Evolutionary conservation across 2,113 vertebrate species (phyloP).

Genomic region (Petrocephalus zakoni): DNA sequence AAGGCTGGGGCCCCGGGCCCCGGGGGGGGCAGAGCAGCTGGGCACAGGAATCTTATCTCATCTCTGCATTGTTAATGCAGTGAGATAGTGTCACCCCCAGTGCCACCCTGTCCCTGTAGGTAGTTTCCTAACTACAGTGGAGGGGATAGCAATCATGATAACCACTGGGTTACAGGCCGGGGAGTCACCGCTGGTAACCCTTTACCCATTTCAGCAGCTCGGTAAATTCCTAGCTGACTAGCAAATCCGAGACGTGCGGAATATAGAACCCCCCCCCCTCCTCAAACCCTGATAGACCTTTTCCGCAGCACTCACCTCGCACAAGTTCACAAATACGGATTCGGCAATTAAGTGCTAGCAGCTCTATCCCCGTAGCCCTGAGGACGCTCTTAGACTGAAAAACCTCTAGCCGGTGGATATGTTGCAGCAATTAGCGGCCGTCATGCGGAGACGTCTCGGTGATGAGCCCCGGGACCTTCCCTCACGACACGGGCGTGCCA

Average conservation of each 20-base stretch:
- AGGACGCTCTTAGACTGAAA: not conserved
- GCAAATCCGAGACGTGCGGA: not conserved
- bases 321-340: not conserved
- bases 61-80: constrained; percentile 16
- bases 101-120: not conserved
- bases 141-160: not conserved
- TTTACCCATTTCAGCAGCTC: not conserved
- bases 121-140: not conserved
- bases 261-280: not conserved
- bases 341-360: not conserved
- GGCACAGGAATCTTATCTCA: not conserved
- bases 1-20: not conserved
- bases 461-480: not conserved
- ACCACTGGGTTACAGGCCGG: not conserved
- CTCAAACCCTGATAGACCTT: not conserved
- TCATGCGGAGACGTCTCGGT: not conserved
- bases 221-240: not conserved
- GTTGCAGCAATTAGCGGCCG: not conserved
- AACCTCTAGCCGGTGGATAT: not conserved
- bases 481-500: not conserved
- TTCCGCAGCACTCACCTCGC: not conserved
- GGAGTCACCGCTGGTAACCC: not conserved
- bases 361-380: not conserved
- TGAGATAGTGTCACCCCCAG: not conserved
- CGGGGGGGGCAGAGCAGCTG: not conserved